Base-by-base conservation (phyloP, 2,797 vertebrate genomes). In the Echeneis naucrates region DNA sequence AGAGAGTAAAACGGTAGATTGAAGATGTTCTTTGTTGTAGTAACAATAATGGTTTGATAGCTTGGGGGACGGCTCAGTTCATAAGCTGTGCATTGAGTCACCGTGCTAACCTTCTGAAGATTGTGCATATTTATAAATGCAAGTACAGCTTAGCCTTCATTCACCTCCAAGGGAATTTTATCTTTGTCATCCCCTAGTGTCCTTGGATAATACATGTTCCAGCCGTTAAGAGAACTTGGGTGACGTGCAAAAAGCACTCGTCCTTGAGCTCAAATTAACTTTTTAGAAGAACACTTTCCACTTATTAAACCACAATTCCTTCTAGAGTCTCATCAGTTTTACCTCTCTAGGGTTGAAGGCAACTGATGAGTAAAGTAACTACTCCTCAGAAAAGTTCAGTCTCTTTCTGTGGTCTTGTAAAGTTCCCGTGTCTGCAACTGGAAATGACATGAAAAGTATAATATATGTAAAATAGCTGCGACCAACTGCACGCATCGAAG, bases 91-190 rank as follows among this genome's bases (percentile, higher is more conserved):
- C 24, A 19, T 26, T 16, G 37, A 33, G 32, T 33, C 24, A 47
- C 7, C 27, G 17, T 4, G 16, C 50, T 48, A 30, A 33, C 47
- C 54, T 17, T 52, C 66, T 37, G 81, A 71, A 70, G 37, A 37
- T 59, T 45, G 83, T 90, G 47, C 72, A 92, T 90, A 89, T 89
- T 87, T 74, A 92, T 86, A 16, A 66, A 89, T 88, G 81, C 75
- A 86, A 91, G 90, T 84, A 4, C 24, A 35, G 2, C 47, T 38
- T 38, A 33, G 54, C 67, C 45, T 78, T 50, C 48, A 47, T 65
- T 21, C 37, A 50, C 71, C 48, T 71, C 50, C 55, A 24, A 32
- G 50, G 62, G 69, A 72, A 60, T 73, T 60, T 30, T 9, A 40
- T 54, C 35, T 0, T 1, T 5, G 27, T 9, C 21, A 17, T 69